These are phyloP conservation scores for Masticophis lateralis DNA, from an alignment of 2,797 vertebrate species.

Conservation along the genomic window DNA sequence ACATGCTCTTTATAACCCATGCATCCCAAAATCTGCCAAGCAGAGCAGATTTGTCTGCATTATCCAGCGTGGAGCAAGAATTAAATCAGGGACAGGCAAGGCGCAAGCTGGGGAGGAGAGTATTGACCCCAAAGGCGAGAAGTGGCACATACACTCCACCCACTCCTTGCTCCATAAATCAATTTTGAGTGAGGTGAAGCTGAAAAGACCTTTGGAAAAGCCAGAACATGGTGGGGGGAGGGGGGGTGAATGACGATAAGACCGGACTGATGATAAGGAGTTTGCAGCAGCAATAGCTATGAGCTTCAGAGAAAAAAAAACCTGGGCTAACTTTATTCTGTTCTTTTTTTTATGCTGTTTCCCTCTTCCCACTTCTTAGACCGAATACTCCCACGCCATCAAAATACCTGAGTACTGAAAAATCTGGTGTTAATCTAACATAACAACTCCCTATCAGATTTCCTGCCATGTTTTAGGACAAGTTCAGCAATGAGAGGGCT, in stretches of 20 bases:
- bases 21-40: conserved; percentile 20
- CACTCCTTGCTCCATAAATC: conserved; percentile 24
- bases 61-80: not conserved
- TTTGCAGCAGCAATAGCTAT: conserved; percentile 31
- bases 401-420: conserved; percentile 66
- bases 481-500: conserved; percentile 51
- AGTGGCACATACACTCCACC: not conserved
- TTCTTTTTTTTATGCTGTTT: conserved; percentile 55
- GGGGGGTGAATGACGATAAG: not conserved
- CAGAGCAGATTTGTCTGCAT: not conserved
- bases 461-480: conserved; percentile 59
- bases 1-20: not conserved
- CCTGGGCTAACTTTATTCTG: conserved; percentile 36
- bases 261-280: conserved; percentile 38
- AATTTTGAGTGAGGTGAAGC: conserved; percentile 38
- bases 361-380: conserved; percentile 58
- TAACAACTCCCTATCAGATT: conserved; percentile 64
- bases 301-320: conserved; percentile 28
- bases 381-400: conserved; percentile 56
- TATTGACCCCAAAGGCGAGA: conserved; percentile 2
- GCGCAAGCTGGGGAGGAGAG: not conserved
- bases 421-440: conserved; percentile 70
- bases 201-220: conserved; percentile 55
- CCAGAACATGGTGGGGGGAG: conserved; percentile 19
- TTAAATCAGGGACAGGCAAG: not conserved